Evolutionary conservation across 2,888 invertebrate species (phyloP).

Genomic region (Ommatoiulus sabulosus): DNA sequence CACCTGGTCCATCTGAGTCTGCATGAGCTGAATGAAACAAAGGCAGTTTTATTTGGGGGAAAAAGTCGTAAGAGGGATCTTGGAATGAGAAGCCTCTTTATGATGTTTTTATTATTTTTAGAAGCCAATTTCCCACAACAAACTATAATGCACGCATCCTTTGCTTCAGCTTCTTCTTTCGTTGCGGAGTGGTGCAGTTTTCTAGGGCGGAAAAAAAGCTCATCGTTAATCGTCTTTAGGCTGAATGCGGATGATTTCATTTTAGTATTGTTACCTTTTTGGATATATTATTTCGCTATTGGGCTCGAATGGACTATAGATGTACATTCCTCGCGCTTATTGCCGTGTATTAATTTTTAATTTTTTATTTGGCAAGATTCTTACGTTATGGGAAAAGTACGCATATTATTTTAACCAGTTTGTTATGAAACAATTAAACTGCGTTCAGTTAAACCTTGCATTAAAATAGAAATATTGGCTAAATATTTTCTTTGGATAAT

Average conservation of each 20-base stretch:
- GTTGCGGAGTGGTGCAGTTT: not conserved
- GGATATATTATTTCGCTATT: not conserved
- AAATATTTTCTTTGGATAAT: too few species aligned
- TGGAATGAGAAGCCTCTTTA: slow-evolving; percentile 16
- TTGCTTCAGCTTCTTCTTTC: not conserved
- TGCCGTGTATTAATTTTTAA: too few species aligned
- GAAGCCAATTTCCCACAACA: slow-evolving; percentile 5
- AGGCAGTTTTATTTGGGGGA: not conserved
- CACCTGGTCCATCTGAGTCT: not conserved
- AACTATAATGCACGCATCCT: not conserved
- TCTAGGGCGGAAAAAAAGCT: not conserved
- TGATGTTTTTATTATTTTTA: slow-evolving; percentile 38
- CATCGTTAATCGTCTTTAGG: not conserved
- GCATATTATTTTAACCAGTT: too few species aligned
- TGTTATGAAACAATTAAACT: too few species aligned
- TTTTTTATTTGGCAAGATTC: too few species aligned
- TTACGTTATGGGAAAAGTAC: too few species aligned
- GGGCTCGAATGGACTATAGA: not conserved
- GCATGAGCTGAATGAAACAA: not conserved
- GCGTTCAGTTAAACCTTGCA: too few species aligned
- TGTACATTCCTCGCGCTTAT: too few species aligned
- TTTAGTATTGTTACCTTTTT: too few species aligned
- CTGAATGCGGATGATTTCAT: not conserved
- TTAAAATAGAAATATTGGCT: too few species aligned
- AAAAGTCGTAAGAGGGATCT: not conserved